Percentiles rank a stretch among this genome's conserved stretches.
phyloP scores from a whole-genome alignment of 2,888 invertebrate species.

The Volucella inflata region DNA sequence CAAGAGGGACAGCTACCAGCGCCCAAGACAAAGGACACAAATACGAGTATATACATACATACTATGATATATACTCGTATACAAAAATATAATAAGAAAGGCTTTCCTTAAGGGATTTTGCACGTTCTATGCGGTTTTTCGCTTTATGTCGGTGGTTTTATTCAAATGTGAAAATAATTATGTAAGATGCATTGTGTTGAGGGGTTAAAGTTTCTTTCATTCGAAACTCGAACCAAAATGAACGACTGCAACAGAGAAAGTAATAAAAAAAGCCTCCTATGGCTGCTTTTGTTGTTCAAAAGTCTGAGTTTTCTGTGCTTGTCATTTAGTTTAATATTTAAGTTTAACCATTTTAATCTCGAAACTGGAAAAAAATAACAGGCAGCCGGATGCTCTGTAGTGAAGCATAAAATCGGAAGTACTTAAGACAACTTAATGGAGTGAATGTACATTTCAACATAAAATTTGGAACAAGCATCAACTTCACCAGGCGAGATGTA shows the following conservation, averaged over 20 bases:
- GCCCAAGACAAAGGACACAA: slow-evolving; percentile 28
- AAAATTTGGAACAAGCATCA: no score
- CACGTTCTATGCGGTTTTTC: slow-evolving; percentile 32
- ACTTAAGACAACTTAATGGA: no score
- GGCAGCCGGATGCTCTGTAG: no score
- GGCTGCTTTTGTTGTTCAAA: background rate
- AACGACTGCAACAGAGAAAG: background rate
- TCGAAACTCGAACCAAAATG: slow-evolving; percentile 15
- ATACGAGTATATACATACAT: no score
- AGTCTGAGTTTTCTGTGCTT: background rate
- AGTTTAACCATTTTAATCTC: background rate
- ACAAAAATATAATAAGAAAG: background rate
- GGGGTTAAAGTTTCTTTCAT: slow-evolving; percentile 24
- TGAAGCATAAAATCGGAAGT: no score
- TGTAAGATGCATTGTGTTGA: slow-evolving; percentile 45
- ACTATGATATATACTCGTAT: no score
- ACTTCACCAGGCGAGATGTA: no score
- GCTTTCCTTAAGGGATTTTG: slow-evolving; percentile 28
- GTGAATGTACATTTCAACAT: no score
- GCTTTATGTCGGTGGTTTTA: slow-evolving; percentile 27
- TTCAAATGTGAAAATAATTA: slow-evolving; percentile 61
- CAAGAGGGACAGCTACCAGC: slow-evolving; percentile 11
- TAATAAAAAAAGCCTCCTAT: background rate
- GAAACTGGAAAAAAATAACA: no score
- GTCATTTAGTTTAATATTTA: background rate